These are phyloP conservation scores for Diaprepes abbreviatus DNA, from an alignment of 2,888 invertebrate species.

Conservation along the genomic window DNA sequence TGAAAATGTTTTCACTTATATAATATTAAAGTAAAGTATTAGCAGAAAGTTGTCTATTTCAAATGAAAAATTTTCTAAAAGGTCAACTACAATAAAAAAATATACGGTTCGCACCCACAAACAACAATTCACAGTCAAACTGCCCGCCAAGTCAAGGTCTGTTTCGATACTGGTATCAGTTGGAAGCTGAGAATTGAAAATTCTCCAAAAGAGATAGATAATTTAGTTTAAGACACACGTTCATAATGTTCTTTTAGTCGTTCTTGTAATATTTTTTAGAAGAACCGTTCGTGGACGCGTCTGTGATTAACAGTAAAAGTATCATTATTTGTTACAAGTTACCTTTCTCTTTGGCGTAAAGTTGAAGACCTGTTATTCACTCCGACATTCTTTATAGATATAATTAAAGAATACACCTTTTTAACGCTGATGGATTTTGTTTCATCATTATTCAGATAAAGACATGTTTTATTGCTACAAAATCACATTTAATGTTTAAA, in stretches of 20 bases:
- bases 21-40: slow-evolving; percentile 16
- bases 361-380: slow-evolving; percentile 40
- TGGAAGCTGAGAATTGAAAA: slow-evolving; percentile 44
- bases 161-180: slow-evolving; percentile 41
- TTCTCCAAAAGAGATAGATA: slow-evolving; percentile 43
- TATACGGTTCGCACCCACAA: slow-evolving; percentile 32
- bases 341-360: slow-evolving; percentile 48
- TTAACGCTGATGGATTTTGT: slow-evolving; percentile 5
- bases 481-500: too few relatives aligned
- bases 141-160: slow-evolving; percentile 38
- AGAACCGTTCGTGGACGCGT: slow-evolving; percentile 18
- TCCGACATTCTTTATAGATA: slow-evolving; percentile 32
- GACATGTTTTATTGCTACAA: too few relatives aligned
- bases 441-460: neutral
- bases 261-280: neutral
- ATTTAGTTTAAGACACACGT: slow-evolving; percentile 38
- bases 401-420: slow-evolving; percentile 29
- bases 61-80: slow-evolving; percentile 29
- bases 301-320: slow-evolving; percentile 47
- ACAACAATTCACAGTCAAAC: slow-evolving; percentile 12
- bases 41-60: slow-evolving; percentile 35
- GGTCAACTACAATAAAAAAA: slow-evolving; percentile 39
- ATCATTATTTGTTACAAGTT: slow-evolving; percentile 40
- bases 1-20: slow-evolving; percentile 22
- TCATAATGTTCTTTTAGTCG: neutral